Base-by-base conservation (phyloP, 2,888 invertebrate species). In the Osmoderma eremita region DNA sequence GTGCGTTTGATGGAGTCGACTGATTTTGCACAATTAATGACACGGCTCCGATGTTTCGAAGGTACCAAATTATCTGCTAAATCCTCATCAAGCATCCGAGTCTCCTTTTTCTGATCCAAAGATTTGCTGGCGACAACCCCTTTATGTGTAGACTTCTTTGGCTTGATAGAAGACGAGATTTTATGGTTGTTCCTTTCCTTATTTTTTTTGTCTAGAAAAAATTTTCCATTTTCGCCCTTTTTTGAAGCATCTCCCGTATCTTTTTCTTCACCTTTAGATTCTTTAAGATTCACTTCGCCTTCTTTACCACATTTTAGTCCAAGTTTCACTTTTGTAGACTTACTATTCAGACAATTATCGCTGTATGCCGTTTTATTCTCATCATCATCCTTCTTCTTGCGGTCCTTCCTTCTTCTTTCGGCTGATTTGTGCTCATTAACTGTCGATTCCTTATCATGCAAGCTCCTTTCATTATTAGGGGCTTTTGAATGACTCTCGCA, bases 331-430 rank as follows among this genome's bases (percentile, higher is more conserved):
- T 50, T 39, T 18, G 48, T 6, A 49, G 6, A 13, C 8, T 22
- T 39, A 15, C 41, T 49, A 10, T 63, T 41, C 10, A 63, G 20
- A 18, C 63, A 63, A 15, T 63, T 63, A 4, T 63, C 51, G 10
- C 63, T 63, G 17, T 36, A 36, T 1, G 63, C n/a, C 24, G 17
- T 6, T 58, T 15, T 39, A 30, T 30, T 30, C 5, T 53, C 24
- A 41, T 53, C 42, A 4, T 39, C 20, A 20, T 48, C 58, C 24
- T 36, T 30, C 15, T 49, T 15, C 30, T 49, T 50, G 30, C 17
- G 42, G 42, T 42, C 22, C 22, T 17, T 41, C 48, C 41, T 49
- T 49, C 8, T 65, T 41, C 39, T 49, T 3, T 65, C 56, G 12
- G 10, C 30, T 8, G 12, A 5, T 42, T 53, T 53, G 12, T 0